Base-by-base conservation (phyloP, 2,888 invertebrate genomes). In the Cactoblastis cactorum region DNA sequence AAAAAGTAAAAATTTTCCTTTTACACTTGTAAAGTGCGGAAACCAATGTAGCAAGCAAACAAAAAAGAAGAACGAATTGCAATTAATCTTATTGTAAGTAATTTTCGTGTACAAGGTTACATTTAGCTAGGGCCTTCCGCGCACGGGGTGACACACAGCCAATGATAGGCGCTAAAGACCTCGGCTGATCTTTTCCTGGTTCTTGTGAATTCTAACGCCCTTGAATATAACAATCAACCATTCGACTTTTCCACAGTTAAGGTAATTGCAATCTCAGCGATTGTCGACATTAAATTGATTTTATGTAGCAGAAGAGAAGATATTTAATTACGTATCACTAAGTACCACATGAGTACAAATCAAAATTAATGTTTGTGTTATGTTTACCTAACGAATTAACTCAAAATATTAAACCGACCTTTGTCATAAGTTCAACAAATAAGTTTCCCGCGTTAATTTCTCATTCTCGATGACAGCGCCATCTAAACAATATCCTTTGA, bases 121-220 rank as follows among this genome's bases (percentile, higher is more conserved):
- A 63, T 62, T 66, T 64, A 71, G 73, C 63, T 67, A 64, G 72
- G 73, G 70, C 77, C 80, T 84, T 84, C 85, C 82, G 83, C 74
- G 62, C 67, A 70, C 69, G 65, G 70, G 71, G 74, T 77, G 80
- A 81, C 81, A 72, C 67, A 78, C 81, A 80, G 73, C 67, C 63
- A 68, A 64, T 64, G 62, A 77, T 80, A 71, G 74, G 74, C 71
- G 74, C 81, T 77, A 82, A 43, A 82, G 81, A 74, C 80, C 77
- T 77, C 77, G 72, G 63, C 63, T 61, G 69, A 69, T 78, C 71
- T 80, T 84, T 87, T 85, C 84, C 83, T 84, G 80, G 75, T 83
- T 81, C 74, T 77, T 76, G 72, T 75, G 69, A 77, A 80, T 70
- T 72, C 70, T 74, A 71, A 69, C 64, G 80, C 76, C 86, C 83